Percentiles rank a stretch among this genome's conserved stretches.
phyloP scores from a whole-genome alignment of 2,888 invertebrate genomes.

The Pristionchus japonicus region DNA sequence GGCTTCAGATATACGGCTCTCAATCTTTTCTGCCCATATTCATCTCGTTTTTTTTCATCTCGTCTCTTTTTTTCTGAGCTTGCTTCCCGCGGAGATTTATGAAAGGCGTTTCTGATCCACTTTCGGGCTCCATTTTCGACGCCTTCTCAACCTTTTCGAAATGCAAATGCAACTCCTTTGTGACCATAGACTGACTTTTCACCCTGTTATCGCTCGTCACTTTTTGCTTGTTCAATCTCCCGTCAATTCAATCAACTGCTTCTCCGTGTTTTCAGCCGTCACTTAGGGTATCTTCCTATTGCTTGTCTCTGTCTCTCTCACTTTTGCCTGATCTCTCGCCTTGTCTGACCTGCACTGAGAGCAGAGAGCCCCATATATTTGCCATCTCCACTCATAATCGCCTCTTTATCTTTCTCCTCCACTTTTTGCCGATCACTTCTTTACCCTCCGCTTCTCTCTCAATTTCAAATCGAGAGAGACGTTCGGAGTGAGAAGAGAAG shows the following conservation, averaged over 20 bases:
- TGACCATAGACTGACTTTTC: background rate
- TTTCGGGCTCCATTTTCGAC: background rate
- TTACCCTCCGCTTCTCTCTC: background rate
- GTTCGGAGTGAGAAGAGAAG: background rate
- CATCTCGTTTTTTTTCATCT: too few species aligned
- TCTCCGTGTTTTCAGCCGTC: background rate
- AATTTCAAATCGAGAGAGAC: background rate
- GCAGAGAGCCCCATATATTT: background rate
- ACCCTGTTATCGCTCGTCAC: background rate
- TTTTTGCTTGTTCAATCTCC: background rate
- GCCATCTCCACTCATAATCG: conserved; percentile 27
- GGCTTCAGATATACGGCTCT: too few species aligned
- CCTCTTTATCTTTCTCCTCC: conserved; percentile 39
- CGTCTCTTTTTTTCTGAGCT: background rate
- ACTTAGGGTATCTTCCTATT: conserved; percentile 4
- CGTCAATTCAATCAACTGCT: conserved; percentile 11
- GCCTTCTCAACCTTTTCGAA: background rate
- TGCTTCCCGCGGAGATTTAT: background rate
- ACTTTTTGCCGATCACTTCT: conserved; percentile 36
- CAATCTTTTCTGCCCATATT: too few species aligned
- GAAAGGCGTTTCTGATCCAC: background rate
- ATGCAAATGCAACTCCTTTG: too few species aligned
- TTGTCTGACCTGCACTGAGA: too few species aligned
- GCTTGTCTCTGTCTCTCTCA: too few species aligned
- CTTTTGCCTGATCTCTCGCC: too few species aligned